These are phyloP conservation scores for Hartigia nigra DNA, from an alignment of 2,888 invertebrate genomes.

Conservation along the genomic window DNA sequence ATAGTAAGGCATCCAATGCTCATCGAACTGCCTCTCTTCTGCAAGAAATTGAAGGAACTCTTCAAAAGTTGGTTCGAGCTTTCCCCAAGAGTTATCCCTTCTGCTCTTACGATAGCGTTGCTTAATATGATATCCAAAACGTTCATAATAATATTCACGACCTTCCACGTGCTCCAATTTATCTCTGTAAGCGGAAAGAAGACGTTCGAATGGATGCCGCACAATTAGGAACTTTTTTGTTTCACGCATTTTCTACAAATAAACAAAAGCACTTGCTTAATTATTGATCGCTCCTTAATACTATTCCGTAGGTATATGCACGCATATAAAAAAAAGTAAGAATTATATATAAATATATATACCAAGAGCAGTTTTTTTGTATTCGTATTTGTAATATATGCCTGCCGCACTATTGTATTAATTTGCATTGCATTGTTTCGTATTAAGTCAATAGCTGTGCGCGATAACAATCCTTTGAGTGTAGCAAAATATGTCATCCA, in stretches of 20 bases:
- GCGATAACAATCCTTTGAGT: slow-evolving; percentile 43
- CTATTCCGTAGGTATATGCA: background rate
- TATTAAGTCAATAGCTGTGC: slow-evolving; percentile 37
- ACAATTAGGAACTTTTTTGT: slow-evolving; percentile 64
- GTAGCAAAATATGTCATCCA: slow-evolving; percentile 59
- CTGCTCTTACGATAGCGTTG: slow-evolving; percentile 46
- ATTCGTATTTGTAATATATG: slow-evolving; percentile 43
- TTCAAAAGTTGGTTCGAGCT: slow-evolving; percentile 59
- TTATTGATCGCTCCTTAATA: background rate
- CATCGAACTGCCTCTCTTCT: slow-evolving; percentile 61
- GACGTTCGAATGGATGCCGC: slow-evolving; percentile 68
- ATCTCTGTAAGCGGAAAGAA: slow-evolving; percentile 69
- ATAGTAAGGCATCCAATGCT: slow-evolving; percentile 67
- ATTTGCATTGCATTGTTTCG: slow-evolving; percentile 42
- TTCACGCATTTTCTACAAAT: slow-evolving; percentile 40
- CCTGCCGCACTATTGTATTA: slow-evolving; percentile 50
- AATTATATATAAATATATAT: background rate
- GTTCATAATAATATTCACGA: slow-evolving; percentile 57
- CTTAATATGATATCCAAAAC: slow-evolving; percentile 56
- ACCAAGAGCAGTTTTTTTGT: slow-evolving; percentile 39
- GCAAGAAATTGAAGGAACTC: slow-evolving; percentile 67
- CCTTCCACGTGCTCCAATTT: slow-evolving; percentile 64
- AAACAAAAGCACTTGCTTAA: background rate
- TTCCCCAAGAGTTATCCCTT: slow-evolving; percentile 27
- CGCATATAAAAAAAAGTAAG: background rate